Base-by-base conservation (phyloP, 2,888 invertebrate species). In the Coecobrya sp. region DNA sequence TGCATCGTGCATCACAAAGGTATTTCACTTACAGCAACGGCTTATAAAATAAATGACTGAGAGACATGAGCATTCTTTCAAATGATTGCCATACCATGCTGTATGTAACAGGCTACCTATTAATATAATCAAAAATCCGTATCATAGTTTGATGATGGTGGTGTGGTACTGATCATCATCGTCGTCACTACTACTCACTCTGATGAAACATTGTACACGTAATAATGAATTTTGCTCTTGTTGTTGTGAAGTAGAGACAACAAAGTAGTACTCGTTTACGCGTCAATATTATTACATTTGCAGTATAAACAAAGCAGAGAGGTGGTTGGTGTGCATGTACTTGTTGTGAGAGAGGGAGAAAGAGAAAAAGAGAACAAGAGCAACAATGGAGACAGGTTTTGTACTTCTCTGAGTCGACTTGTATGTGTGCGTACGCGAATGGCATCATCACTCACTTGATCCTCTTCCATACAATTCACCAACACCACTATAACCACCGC, bases 321-420 rank as follows among this genome's bases (percentile, higher is more conserved):
- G 27, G 68, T 22, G 8, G 16, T 25, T 3, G 62, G 5, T 30
- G 5, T 27, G 7, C 4, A 36, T 19, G 70, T 70, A 70, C 27
- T 25, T 55, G 13, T 52, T 49, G 16, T 76, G 30, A 55, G 52
- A 73, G 27, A 79, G 13, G 10, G 55, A n/a, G n/a, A 81, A 10
- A 13, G 13, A 36, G 82, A 62, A 0, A 62, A 22, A 36, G 36
- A 27, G 42, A 82, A 62, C 19, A 22, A 82, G 89, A 84, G 84
- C 89, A 90, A 90, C 89, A 90, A 90, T 90, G 82, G 68, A 81
- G 79, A 49, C 68, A 62, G 84, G 85, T 84, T 82, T 84, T 52
- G 36, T 55, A 55, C 62, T 79, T 25, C 59, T 65, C 25, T 27
- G 2, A 2, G 36, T 62, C 16, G 27, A 79, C 30, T 49, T 49